Evolutionary conservation across 53 echinoderm and acorn worm species (phyloP), one percentile per base, ranked within the genome.

Genomic region (Holothuria scabra): DNA sequence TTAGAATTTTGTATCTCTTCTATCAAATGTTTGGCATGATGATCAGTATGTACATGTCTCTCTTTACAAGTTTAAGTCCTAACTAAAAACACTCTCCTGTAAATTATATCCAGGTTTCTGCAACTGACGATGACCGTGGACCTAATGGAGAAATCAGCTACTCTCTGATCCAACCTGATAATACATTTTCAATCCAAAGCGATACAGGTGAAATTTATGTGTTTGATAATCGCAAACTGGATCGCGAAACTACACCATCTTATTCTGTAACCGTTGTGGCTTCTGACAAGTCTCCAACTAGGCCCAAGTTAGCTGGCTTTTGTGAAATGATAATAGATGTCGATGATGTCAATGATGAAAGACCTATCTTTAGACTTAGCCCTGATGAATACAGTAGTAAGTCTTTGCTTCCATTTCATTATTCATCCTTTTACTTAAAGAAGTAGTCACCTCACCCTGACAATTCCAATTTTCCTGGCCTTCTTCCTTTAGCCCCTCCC

Each of bases 81-180:
- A 41, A 41, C 3, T 8, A 41, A 8, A 41, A 41, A 2, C 41
- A 4, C 10, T 41, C 7, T 41, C 0, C 2, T 41, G 7, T 5
- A 41, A 41, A 8, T 0, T 10, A 8, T 0, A 41, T 41, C 41
- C 41, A 93, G 94, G 94, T 93, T 4, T 31, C 34, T 12, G 94
- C 94, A 7, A 93, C 89, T 24, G 94, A 93, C 81, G 91, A 78
- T 2, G 94, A 93, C 59, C 72, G 86, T 23, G 94, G 94, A 9
- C 46, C 32, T 14, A 93, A 93, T 44, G 94, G 88, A 6, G 84
- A 86, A 56, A 81, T 91, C 48, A 63, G 38, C 14, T 91, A 91
- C 87, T 31, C 38, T 58, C 72, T 93, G 19, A 65, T 56, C 22
- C 84, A 78, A 10, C 55, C 72, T 46, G 81, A 86, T 67, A 74